Base-by-base conservation (phyloP, 1,140 invertebrate species). In the Nasonia giraulti region DNA sequence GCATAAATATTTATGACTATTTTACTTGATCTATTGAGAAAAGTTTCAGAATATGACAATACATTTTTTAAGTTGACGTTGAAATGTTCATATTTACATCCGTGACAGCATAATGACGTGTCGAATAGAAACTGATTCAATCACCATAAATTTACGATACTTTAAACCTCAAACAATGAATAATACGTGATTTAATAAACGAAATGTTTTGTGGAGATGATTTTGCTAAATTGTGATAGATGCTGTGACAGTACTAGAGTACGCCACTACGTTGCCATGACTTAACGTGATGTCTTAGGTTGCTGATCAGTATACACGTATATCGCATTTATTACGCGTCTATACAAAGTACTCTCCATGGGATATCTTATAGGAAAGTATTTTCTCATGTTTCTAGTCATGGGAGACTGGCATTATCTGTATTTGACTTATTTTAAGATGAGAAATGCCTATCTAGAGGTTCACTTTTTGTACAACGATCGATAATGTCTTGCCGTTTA, bases 331-430 rank as follows among this genome's bases (percentile, higher is more conserved):
- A 84, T 79, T 79, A 79, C 75, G 20, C 23, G 14, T 44, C 6
- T 44, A 44, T 50, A 44, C n/a, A 50, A n/a, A 82, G 27, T 66
- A 82, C 74, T 77, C 82, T 68, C 74, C 74, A 69, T 23, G 73
- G 82, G 82, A 83, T 82, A 82, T 69, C 37, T 37, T 31, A 71
- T 2, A 62, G 20, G 17, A 62, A 79, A 84, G 82, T 84, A 84
- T 75, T 55, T 84, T 84, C 71, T 79, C 82, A 79, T 84, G 82
- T 84, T 79, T 79, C 31, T 76, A 69, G 37, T 31, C 62, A 68
- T 83, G 74, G 23, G 20, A n/a, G 50, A 66, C 50, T 27, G 20
- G 69, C 17, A n/a, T 62, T 62, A 62, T 62, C 27, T 66, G 68
- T 82, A 33, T 82, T 74, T 82, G 33, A 23, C 23, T 82, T 47